A percentile compares a stretch with the other conserved stretches of the same genome.
Evolutionary conservation across 2,113 vertebrate genomes (phyloP).

Genomic region (Centropus unirufus): DNA sequence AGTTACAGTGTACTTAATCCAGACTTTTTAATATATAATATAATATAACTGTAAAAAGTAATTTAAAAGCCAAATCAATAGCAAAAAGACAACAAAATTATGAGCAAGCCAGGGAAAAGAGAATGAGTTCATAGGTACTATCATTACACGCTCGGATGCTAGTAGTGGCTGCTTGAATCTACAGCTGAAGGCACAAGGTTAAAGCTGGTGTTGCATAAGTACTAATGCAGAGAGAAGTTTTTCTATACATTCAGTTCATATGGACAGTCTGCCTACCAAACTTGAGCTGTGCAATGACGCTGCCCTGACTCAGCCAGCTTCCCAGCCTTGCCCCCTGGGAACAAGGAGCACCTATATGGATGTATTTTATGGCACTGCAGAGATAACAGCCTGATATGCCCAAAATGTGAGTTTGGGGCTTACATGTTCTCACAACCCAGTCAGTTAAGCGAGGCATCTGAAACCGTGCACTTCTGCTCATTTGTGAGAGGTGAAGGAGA

Average conservation of each 20-base stretch:
- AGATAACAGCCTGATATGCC: background rate
- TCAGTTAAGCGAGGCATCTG: background rate
- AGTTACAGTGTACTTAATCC: slow-evolving; percentile 54
- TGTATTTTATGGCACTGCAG: background rate
- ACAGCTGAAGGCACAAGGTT: background rate
- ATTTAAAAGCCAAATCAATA: slow-evolving; percentile 6
- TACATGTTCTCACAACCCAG: background rate
- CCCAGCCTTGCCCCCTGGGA: background rate
- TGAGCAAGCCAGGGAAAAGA: background rate
- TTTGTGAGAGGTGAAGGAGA: background rate
- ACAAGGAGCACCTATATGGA: background rate
- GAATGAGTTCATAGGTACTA: background rate
- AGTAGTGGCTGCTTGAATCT: background rate
- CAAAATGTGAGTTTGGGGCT: background rate
- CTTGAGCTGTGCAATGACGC: background rate
- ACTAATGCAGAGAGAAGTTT: background rate
- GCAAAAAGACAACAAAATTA: background rate
- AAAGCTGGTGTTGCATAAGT: background rate
- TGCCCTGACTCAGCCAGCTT: background rate
- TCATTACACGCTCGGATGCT: background rate
- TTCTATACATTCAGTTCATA: background rate
- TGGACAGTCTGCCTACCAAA: background rate
- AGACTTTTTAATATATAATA: slow-evolving; percentile 1
- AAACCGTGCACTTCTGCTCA: background rate
- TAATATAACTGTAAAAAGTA: background rate